These are phyloP conservation scores for Rhopilema esculentum DNA, from an alignment of 30 jellyfish, hydroid and myxozoan species.

Conservation along the genomic window DNA sequence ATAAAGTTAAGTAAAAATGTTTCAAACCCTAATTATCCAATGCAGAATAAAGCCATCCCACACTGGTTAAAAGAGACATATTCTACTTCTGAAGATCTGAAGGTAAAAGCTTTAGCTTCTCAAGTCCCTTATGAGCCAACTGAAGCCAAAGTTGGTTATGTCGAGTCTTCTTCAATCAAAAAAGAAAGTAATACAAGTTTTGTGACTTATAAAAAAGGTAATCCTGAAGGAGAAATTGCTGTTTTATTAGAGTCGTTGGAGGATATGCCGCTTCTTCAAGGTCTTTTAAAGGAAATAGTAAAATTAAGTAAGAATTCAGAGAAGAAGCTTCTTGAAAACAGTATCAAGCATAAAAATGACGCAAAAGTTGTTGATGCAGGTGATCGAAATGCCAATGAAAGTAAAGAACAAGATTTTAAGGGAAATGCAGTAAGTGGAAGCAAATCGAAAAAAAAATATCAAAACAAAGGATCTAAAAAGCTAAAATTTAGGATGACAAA, in stretches of 20 bases:
- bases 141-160: background rate
- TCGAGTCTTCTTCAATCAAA: background rate
- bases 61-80: background rate
- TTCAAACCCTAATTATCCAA: background rate
- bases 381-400: background rate
- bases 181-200: background rate
- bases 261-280: slow-evolving; percentile 58
- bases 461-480: slow-evolving; percentile 3
- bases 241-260: slow-evolving; percentile 23
- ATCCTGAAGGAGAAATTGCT: background rate
- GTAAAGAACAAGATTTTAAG: background rate
- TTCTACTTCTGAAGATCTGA: background rate
- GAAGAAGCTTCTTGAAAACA: background rate
- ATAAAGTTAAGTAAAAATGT: no score
- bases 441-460: background rate
- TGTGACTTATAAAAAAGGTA: background rate
- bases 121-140: background rate
- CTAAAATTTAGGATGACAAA: slow-evolving; percentile 44
- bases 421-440: background rate
- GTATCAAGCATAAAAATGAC: background rate
- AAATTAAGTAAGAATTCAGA: slow-evolving; percentile 5
- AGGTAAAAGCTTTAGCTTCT: background rate
- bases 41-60: background rate
- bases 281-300: slow-evolving; percentile 46
- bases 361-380: background rate